Base-by-base conservation (phyloP, 2,113 vertebrate genomes). In the Eulemur rufifrons region DNA sequence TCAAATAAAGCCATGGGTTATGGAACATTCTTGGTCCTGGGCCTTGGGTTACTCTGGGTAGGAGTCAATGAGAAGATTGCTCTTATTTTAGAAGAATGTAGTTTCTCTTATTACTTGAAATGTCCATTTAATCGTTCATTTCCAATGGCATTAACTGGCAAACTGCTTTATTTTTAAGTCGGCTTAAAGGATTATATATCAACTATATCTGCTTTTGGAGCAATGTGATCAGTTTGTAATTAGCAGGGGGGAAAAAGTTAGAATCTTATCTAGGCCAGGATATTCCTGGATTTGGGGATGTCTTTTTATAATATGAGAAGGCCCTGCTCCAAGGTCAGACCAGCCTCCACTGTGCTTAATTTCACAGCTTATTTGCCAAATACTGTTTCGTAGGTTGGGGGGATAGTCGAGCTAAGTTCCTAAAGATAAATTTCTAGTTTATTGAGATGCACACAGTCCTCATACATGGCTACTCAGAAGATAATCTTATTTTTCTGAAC, bases 401-500 rank as follows among this genome's bases (percentile, higher is more conserved):
- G 29, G 63, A 37, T 84, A 80, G 50, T 63, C 25, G 66, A 29
- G 10, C 89, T 88, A 23, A 74, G 39, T 50, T 87, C 84, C 37
- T 95, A 29, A 86, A 92, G 74, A 74, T 77, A 54, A 63, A 87
- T 77, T 47, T 86, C 73, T 89, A 39, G 34, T 94, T 95, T 77
- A 78, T 39, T 66, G 64, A 92, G 45, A 47, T 84, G 68, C 10
- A 25, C 20, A 52, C 23, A 45, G 8, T 61, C 74, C 42, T 91
- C 76, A 87, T 13, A 71, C 23, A 52, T 92, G 39, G 69, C 87
- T 95, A 34, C 71, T 81, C 85, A 68, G 80, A 89, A 85, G 50
- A 87, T 84, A 32, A 34, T 81, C 63, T 91, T 97, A 94, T 94
- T 94, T 96, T 96, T 95, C 84, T 90, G 86, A 93, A 96, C 47